Evolutionary conservation across 2,113 vertebrate genomes (phyloP).

Genomic region (Hiodon alosoides): DNA sequence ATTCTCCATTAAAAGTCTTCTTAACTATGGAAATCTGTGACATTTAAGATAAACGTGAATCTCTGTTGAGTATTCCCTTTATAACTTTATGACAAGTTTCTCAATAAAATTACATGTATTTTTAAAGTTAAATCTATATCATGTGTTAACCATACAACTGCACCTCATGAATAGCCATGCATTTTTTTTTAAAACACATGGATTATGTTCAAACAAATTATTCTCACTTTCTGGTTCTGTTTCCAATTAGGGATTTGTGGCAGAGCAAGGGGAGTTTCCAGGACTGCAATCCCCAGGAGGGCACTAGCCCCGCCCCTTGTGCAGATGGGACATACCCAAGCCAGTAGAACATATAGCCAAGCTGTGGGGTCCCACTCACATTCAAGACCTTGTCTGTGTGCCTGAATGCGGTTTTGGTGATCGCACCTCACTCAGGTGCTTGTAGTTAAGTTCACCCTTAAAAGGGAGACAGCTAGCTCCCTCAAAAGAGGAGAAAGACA

Average conservation of each 20-base stretch:
- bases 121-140: not conserved
- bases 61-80: not conserved
- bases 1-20: not conserved
- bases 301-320: too few relatives aligned
- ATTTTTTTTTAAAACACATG: not conserved
- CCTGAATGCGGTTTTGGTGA: too few relatives aligned
- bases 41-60: not conserved
- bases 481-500: too few relatives aligned
- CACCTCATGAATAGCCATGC: not conserved
- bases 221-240: conserved; percentile 1
- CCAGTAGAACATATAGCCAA: too few relatives aligned
- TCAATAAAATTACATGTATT: not conserved
- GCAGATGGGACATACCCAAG: too few relatives aligned
- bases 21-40: not conserved
- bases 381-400: too few relatives aligned
- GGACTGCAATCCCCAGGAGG: too few relatives aligned
- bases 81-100: not conserved
- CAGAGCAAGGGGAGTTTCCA: too few relatives aligned
- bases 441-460: too few relatives aligned
- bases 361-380: too few relatives aligned
- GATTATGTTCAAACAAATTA: conserved; percentile 11
- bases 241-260: conserved; percentile 1
- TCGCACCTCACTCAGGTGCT: too few relatives aligned
- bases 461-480: too few relatives aligned
- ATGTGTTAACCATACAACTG: not conserved